Percentiles rank a stretch among this genome's conserved stretches.
phyloP scores from a whole-genome alignment of 2,113 vertebrate species.

The Colinus virginianus region DNA sequence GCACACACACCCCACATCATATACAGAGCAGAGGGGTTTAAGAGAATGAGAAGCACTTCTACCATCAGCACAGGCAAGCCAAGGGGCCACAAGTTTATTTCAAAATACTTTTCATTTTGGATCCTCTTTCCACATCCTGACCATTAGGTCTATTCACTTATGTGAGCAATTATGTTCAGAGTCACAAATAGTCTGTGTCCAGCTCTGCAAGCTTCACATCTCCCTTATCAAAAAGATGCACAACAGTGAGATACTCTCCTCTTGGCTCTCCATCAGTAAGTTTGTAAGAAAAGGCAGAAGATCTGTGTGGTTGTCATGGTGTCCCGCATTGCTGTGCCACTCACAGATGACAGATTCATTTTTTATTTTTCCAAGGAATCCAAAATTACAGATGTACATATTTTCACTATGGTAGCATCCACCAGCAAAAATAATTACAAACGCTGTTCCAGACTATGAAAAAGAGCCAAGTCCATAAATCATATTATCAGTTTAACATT shows the following conservation, averaged over 20 bases:
- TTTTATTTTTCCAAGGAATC: background rate
- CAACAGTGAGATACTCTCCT: background rate
- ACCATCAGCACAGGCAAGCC: background rate
- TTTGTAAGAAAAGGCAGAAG: background rate
- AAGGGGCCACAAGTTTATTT: background rate
- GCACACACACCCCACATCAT: background rate
- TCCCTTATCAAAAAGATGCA: background rate
- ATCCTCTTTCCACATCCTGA: background rate
- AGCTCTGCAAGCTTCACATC: background rate
- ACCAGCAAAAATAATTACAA: background rate
- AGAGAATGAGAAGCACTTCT: background rate
- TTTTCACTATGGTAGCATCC: background rate
- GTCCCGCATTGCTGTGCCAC: too few relatives aligned
- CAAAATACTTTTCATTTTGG: background rate
- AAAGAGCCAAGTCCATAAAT: background rate
- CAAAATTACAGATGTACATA: background rate
- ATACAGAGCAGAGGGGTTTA: background rate
- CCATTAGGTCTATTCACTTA: background rate
- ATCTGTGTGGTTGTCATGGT: too few relatives aligned
- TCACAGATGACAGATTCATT: background rate
- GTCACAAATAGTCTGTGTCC: background rate
- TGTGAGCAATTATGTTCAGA: background rate
- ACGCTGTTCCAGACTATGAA: background rate
- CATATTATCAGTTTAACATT: background rate
- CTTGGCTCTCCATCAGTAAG: background rate